phyloP scores from a whole-genome alignment of 2,797 vertebrate genomes.

The Eremophila alpestris region DNA sequence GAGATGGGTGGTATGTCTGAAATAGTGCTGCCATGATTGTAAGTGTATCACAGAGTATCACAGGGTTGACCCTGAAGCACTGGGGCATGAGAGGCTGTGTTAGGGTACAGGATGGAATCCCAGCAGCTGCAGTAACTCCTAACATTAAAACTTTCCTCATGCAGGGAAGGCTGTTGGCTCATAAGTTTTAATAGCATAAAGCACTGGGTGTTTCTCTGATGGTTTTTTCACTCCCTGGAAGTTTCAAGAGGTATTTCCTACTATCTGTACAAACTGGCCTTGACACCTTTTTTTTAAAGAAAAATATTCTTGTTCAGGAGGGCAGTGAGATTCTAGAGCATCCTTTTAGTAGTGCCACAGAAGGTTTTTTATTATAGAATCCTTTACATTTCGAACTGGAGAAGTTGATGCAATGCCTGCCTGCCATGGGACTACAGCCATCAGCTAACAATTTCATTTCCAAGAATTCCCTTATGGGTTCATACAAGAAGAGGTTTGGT shows the following conservation, averaged over 20 bases:
- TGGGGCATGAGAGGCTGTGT: not conserved
- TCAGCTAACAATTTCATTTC: not conserved
- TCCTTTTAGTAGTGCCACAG: not conserved
- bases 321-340: not conserved
- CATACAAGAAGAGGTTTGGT: not conserved
- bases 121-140: not conserved
- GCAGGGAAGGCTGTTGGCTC: not conserved
- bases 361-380: not conserved
- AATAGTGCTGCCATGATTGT: not conserved
- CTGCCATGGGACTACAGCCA: not conserved
- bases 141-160: not conserved
- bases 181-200: not conserved
- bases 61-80: not conserved
- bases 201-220: not conserved
- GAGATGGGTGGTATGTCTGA: not conserved
- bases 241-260: not conserved
- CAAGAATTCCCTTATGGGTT: not conserved
- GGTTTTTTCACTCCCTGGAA: not conserved
- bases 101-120: not conserved
- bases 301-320: not conserved
- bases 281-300: not conserved
- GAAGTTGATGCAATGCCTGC: not conserved
- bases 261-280: not conserved
- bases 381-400: not conserved
- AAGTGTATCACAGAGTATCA: not conserved